A percentile compares a stretch with the other conserved stretches of the same genome.
Conservation (phyloP, 2,888 invertebrate species). For the Cenopis cana region DNA sequence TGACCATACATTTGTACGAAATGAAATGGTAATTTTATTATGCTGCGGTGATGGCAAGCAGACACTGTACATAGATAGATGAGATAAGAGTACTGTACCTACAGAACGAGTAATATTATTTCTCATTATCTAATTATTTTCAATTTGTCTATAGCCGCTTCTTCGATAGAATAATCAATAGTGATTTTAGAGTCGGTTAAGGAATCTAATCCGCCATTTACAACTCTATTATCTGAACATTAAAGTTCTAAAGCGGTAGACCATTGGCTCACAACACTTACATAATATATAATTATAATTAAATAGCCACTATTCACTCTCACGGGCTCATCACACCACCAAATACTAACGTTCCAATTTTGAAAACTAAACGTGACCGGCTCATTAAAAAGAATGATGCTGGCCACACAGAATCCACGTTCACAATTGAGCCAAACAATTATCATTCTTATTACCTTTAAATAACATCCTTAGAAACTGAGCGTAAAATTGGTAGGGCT, state of each 20-base stretch:
- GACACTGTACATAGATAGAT: too few species aligned
- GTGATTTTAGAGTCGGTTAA: too few species aligned
- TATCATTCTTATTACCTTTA: neutral
- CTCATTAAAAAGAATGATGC: constrained; percentile 53
- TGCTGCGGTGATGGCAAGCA: too few species aligned
- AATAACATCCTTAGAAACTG: neutral
- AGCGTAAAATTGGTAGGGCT: neutral
- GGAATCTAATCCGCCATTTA: too few species aligned
- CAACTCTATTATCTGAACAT: too few species aligned
- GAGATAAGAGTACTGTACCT: too few species aligned
- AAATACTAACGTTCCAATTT: constrained; percentile 31
- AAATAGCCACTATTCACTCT: neutral
- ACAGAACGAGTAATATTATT: too few species aligned
- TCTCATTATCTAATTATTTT: too few species aligned
- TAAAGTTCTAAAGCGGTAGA: neutral
- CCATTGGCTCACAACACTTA: neutral
- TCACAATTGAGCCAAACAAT: neutral
- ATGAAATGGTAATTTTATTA: too few species aligned
- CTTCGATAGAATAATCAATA: too few species aligned
- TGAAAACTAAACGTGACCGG: constrained; percentile 48
- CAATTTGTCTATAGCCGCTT: too few species aligned
- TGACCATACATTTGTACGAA: too few species aligned
- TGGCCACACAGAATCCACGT: constrained; percentile 41
- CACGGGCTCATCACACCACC: constrained; percentile 18
- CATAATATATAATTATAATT: constrained; percentile 1